Conservation (phyloP, 2,113 vertebrate species). For the Sorex araneus region DNA sequence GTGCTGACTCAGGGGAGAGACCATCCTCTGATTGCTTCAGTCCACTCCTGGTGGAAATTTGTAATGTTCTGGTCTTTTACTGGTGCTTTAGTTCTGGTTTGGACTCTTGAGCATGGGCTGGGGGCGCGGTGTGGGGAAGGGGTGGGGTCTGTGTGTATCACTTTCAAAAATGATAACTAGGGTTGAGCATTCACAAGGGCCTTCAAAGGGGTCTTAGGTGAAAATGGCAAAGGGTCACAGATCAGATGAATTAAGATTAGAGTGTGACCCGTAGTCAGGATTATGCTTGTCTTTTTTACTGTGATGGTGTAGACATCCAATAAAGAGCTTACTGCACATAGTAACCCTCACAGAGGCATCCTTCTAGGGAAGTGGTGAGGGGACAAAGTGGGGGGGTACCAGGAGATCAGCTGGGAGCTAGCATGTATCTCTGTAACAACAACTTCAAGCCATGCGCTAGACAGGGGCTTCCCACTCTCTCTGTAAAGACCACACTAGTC, state of each 20-base stretch:
- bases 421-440: neutral
- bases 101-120: neutral
- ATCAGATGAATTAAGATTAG: neutral
- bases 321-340: neutral
- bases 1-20: neutral
- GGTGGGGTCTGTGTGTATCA: too few relatives aligned
- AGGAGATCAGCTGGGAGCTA: neutral
- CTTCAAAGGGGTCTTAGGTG: neutral
- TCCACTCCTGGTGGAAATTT: neutral
- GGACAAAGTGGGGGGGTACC: neutral
- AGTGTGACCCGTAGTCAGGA: neutral
- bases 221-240: neutral
- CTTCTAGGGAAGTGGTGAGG: neutral
- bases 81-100: neutral
- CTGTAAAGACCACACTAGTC: neutral
- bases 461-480: neutral
- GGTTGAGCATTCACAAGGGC: neutral
- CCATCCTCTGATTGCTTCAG: neutral
- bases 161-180: neutral
- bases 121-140: too few relatives aligned
- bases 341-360: neutral
- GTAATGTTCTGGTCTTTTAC: neutral
- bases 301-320: neutral
- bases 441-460: neutral
- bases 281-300: neutral